phyloP scores from a whole-genome alignment of 2,888 invertebrate species.

The Stictocephala bisonia region DNA sequence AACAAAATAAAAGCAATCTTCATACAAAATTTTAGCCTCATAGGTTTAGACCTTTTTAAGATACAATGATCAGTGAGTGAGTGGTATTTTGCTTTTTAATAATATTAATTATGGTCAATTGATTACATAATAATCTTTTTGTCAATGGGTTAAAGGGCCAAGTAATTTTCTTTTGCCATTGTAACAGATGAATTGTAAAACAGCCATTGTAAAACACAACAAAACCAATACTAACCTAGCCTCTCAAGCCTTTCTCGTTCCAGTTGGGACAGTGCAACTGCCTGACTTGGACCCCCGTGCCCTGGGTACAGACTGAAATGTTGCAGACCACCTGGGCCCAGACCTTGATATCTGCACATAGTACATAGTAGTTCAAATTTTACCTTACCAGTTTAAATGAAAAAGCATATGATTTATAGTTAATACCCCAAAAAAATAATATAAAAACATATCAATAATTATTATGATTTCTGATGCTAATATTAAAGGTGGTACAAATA shows the following conservation, averaged over 20 bases:
- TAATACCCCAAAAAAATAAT: neutral
- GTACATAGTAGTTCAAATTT: too few species aligned
- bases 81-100: too few species aligned
- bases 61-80: too few species aligned
- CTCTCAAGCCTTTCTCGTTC: constrained; percentile 90
- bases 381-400: neutral
- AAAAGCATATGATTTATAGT: neutral
- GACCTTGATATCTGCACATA: constrained; percentile 60
- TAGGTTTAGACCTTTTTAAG: too few species aligned
- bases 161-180: neutral
- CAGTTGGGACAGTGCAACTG: constrained; percentile 84
- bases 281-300: constrained; percentile 64
- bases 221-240: constrained; percentile 68
- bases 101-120: neutral
- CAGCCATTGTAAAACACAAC: neutral
- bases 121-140: neutral
- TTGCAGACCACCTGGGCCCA: constrained; percentile 68
- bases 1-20: too few species aligned
- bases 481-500: too few species aligned
- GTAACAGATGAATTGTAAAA: too few species aligned
- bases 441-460: too few species aligned
- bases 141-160: neutral
- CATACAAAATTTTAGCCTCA: too few species aligned
- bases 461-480: too few species aligned
- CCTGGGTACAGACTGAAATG: constrained; percentile 75